Conservation (phyloP, 53 echinoderm and acorn worm genomes). For the Echinarachnius parma region DNA sequence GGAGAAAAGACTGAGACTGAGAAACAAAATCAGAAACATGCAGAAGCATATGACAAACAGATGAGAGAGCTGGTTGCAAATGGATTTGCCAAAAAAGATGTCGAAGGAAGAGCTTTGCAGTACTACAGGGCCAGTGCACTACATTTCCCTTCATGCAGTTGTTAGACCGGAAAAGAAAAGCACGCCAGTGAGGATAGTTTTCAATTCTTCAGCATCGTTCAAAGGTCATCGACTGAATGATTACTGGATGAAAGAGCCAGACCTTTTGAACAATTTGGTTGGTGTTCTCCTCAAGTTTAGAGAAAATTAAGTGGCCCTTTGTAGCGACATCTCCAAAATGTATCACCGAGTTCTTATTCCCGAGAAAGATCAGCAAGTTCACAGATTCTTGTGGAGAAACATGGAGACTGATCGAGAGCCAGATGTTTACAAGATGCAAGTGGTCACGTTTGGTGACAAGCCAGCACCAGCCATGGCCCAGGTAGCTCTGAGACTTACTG, state of each 20-base stretch:
- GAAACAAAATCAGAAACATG: slow-evolving; percentile 53
- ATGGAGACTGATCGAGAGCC: slow-evolving; percentile 8
- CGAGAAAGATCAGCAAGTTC: slow-evolving; percentile 51
- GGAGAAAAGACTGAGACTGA: too few species aligned
- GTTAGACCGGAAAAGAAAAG: slow-evolving; percentile 63
- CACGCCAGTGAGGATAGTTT: slow-evolving; percentile 59
- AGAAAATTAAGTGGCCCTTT: slow-evolving; percentile 25
- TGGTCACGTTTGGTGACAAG: slow-evolving; percentile 50
- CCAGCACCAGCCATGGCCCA: slow-evolving; percentile 45
- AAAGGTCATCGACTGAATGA: slow-evolving; percentile 48
- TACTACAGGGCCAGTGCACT: slow-evolving; percentile 58
- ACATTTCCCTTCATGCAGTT: slow-evolving; percentile 62
- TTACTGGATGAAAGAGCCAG: slow-evolving; percentile 51
- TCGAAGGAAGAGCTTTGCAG: slow-evolving; percentile 34
- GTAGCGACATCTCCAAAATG: slow-evolving; percentile 46
- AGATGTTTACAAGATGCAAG: slow-evolving; percentile 42
- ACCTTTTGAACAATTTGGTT: slow-evolving; percentile 40
- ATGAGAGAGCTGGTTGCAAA: slow-evolving; percentile 60
- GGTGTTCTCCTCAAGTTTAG: slow-evolving; percentile 41
- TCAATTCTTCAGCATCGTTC: slow-evolving; percentile 42
- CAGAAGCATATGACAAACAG: slow-evolving; percentile 49
- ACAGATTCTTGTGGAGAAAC: slow-evolving; percentile 41
- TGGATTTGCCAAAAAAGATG: slow-evolving; percentile 61
- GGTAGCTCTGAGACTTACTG: slow-evolving; percentile 17
- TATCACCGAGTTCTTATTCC: slow-evolving; percentile 45